Percentiles rank a stretch among this genome's conserved stretches.
Conservation (phyloP, 2,113 vertebrate genomes). For the Gambusia affinis region DNA sequence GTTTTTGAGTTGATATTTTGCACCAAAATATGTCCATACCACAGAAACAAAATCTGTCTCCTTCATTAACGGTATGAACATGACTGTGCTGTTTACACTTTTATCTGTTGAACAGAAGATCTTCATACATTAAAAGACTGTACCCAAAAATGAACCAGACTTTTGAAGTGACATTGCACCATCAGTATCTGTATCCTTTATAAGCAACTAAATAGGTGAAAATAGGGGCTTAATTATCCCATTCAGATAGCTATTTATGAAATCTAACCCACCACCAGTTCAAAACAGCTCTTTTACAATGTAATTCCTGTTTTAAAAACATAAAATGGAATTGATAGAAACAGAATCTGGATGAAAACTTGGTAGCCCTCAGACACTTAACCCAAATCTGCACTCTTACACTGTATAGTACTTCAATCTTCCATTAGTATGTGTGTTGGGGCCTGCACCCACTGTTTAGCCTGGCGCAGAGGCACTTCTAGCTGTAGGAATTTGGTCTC, state of each 20-base stretch:
- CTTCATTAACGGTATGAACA: too few species aligned
- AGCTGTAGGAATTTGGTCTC: slow-evolving; percentile 67
- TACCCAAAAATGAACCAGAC: too few species aligned
- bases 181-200: background rate
- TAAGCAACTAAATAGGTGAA: background rate
- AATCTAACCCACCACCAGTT: too few species aligned
- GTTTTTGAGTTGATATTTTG: too few species aligned
- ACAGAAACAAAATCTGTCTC: too few species aligned
- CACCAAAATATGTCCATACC: too few species aligned
- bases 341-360: slow-evolving; percentile 68
- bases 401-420: slow-evolving; percentile 66
- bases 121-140: too few species aligned
- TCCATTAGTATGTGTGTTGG: slow-evolving; percentile 78
- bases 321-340: slow-evolving; percentile 16
- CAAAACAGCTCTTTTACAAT: too few species aligned
- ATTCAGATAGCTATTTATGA: too few species aligned
- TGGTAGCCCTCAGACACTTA: slow-evolving; percentile 55
- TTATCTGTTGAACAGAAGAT: too few species aligned
- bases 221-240: background rate
- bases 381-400: slow-evolving; percentile 59
- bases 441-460: slow-evolving; percentile 78
- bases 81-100: too few species aligned
- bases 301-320: background rate
- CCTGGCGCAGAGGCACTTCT: slow-evolving; percentile 74
- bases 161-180: background rate